Base-by-base conservation (phyloP, 2,113 vertebrate genomes). In the Echinops telfairi region DNA sequence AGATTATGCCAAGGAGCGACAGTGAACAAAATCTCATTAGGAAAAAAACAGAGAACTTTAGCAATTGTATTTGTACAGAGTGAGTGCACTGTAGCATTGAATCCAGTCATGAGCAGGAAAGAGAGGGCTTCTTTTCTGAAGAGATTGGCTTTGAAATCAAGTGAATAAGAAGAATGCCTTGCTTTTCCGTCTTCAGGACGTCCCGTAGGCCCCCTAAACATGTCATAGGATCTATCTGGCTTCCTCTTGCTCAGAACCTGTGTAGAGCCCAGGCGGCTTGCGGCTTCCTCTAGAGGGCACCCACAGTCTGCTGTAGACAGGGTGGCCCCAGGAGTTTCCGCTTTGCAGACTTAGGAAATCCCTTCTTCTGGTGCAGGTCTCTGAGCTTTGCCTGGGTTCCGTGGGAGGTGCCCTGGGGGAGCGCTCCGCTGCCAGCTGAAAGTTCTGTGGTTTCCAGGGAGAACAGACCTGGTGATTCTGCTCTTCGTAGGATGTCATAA, bases 241-340 rank as follows among this genome's bases (percentile, higher is more conserved):
- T 43, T 76, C 75, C 75, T 43, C 5, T 43, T 77, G 23, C 38
- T 43, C 23, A 27, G 38, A 43, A 16, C 27, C 76, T 29, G 16
- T 47, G 12, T 47, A 14, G 31, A 71, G 57, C 20, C 25, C 71
- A 17, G 1, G 5, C 29, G 66, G 85, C 43, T 12, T 27, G 36
- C 36, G 71, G 2, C 10, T 76, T 93, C 94, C 94, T n/a, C 84
- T 94, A 8, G 94, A 66, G 75, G 89, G 40, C 95, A 12, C 7
- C 75, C 27, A 5, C 29, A 9, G 17, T 89, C 88, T 93, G 71
- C 73, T 77, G 62, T 0, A 82, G 83, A 20, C 38, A 38, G 25
- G 60, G 38, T 22, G 5, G 6, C 6, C 40, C 25, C 22, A 40
- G 23, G n/a, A 25, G 71, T 60, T 36, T 19, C 14, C 0, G 29